Conservation (phyloP, 2,797 vertebrate species). For the Centropyge bicolor region DNA sequence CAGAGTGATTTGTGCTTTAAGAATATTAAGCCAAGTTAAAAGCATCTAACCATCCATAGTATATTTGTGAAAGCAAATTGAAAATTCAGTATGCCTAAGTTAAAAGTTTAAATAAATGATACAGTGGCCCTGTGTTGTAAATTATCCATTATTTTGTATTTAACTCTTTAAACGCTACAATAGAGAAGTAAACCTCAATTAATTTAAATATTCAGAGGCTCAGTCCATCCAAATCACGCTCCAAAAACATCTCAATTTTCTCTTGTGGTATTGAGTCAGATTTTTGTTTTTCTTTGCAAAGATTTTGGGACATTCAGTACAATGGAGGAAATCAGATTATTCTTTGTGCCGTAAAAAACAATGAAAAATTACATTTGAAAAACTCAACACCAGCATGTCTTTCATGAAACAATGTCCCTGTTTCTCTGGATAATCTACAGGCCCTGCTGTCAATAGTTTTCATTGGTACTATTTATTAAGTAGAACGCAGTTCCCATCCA, state of each 20-base stretch:
- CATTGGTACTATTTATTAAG: not conserved
- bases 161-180: not conserved
- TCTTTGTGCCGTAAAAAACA: slow-evolving; percentile 15
- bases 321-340: not conserved
- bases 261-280: not conserved
- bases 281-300: not conserved
- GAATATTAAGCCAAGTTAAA: not conserved
- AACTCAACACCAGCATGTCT: not conserved
- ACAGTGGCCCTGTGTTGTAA: not conserved
- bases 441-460: not conserved
- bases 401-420: slow-evolving; percentile 5
- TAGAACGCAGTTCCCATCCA: slow-evolving; percentile 16
- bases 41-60: not conserved
- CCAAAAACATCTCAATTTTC: slow-evolving; percentile 1
- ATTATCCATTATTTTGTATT: not conserved
- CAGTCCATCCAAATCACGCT: not conserved
- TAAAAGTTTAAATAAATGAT: not conserved
- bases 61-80: not conserved
- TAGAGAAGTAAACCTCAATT: not conserved
- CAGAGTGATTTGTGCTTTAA: not conserved
- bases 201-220: not conserved
- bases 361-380: not conserved
- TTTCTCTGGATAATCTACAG: slow-evolving; percentile 19
- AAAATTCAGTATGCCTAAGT: not conserved
- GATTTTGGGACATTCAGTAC: not conserved